Conservation (phyloP, 2,113 vertebrate species). For the Gadus macrocephalus region DNA sequence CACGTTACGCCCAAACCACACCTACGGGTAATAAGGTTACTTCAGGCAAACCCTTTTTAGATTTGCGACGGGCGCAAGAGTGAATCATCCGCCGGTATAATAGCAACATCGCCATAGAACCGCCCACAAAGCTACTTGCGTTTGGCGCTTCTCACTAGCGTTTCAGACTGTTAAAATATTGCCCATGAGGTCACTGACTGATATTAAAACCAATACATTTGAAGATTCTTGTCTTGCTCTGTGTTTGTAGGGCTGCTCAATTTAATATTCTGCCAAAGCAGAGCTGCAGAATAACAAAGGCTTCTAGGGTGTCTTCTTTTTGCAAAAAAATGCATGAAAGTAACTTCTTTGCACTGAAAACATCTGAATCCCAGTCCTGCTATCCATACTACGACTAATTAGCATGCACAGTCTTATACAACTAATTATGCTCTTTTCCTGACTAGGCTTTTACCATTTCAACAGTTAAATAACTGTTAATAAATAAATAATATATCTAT, state of each 20-base stretch:
- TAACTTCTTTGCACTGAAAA: no score
- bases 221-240: slow-evolving; percentile 1
- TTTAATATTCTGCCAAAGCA: neutral
- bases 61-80: no score
- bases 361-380: neutral
- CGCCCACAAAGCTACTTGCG: no score
- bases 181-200: slow-evolving; percentile 11
- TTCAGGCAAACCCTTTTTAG: no score
- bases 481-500: neutral
- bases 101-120: no score
- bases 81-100: no score
- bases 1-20: no score
- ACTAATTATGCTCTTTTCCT: slow-evolving; percentile 1
- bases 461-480: slow-evolving; percentile 16
- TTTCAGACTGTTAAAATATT: no score
- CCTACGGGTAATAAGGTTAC: no score
- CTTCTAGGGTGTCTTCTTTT: no score
- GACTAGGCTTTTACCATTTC: slow-evolving; percentile 8
- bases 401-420: neutral
- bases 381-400: neutral
- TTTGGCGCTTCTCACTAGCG: no score
- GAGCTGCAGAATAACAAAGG: neutral
- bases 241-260: neutral
- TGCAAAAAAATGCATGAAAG: no score
- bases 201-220: slow-evolving; percentile 11